phyloP scores from a whole-genome alignment of 2,888 invertebrate genomes.

The Thymelicus sylvestris region DNA sequence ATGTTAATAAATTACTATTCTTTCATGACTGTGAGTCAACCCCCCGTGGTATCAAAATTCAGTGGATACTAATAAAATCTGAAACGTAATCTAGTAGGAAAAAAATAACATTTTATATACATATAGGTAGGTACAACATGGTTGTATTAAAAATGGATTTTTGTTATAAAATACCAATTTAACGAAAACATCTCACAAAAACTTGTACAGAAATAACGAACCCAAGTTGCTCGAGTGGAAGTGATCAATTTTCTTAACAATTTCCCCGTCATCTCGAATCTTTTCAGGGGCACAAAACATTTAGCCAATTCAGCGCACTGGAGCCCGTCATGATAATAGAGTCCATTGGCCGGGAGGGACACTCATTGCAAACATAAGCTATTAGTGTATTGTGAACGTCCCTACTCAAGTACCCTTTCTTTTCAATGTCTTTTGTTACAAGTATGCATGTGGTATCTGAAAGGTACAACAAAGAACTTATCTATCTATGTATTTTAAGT shows the following conservation, averaged over 20 bases:
- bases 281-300: constrained; percentile 81
- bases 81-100: background rate
- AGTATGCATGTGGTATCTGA: constrained; percentile 10
- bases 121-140: background rate
- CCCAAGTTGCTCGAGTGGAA: constrained; percentile 71
- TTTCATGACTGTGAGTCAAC: no score
- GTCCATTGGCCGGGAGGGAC: constrained; percentile 77
- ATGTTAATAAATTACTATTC: no score
- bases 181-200: constrained; percentile 10
- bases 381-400: constrained; percentile 79
- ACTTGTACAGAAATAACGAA: constrained; percentile 56
- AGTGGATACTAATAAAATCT: no score
- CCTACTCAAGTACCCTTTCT: constrained; percentile 62
- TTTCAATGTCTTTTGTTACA: constrained; percentile 42
- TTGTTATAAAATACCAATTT: background rate
- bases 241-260: constrained; percentile 83
- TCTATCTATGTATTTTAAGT: no score
- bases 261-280: constrained; percentile 81
- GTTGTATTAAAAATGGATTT: background rate
- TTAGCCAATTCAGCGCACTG: constrained; percentile 82
- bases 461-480: background rate
- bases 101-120: background rate
- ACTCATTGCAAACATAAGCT: constrained; percentile 80
- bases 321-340: constrained; percentile 75
- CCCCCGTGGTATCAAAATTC: no score